Conservation (phyloP, 2,113 vertebrate genomes). For the Climacteris rufus region DNA sequence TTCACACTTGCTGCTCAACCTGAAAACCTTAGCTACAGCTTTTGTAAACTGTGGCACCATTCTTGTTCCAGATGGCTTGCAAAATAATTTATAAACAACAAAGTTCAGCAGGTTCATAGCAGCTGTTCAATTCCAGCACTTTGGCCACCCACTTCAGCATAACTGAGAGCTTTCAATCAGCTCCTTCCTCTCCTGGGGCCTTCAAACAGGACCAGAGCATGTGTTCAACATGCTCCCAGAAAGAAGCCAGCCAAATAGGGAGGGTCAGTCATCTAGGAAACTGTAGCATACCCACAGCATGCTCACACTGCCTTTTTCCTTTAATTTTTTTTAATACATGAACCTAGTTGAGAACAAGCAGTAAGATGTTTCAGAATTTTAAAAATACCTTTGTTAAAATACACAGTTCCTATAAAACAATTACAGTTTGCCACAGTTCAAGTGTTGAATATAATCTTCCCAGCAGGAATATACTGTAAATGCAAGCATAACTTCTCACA, state of each 20-base stretch:
- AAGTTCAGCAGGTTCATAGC: slow-evolving; percentile 83
- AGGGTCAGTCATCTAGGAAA: slow-evolving; percentile 8
- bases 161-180: slow-evolving; percentile 69
- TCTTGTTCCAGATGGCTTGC: slow-evolving; percentile 85
- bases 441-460: background rate
- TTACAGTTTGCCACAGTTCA: background rate
- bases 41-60: slow-evolving; percentile 36
- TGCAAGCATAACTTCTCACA: background rate
- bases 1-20: background rate
- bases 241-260: slow-evolving; percentile 48
- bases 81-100: slow-evolving; percentile 92
- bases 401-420: background rate
- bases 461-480: background rate
- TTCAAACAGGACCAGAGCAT: slow-evolving; percentile 65
- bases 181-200: slow-evolving; percentile 51
- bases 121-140: slow-evolving; percentile 80
- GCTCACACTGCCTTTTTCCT: background rate
- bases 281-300: background rate
- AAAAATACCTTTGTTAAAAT: background rate
- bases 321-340: background rate
- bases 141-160: slow-evolving; percentile 72
- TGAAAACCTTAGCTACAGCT: slow-evolving; percentile 18
- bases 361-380: background rate
- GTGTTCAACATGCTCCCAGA: slow-evolving; percentile 61
- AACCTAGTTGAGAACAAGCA: background rate